A percentile compares a stretch with the other conserved stretches of the same genome.
phyloP scores from a whole-genome alignment of 1,140 invertebrate species.

The Trichogramma pretiosum region DNA sequence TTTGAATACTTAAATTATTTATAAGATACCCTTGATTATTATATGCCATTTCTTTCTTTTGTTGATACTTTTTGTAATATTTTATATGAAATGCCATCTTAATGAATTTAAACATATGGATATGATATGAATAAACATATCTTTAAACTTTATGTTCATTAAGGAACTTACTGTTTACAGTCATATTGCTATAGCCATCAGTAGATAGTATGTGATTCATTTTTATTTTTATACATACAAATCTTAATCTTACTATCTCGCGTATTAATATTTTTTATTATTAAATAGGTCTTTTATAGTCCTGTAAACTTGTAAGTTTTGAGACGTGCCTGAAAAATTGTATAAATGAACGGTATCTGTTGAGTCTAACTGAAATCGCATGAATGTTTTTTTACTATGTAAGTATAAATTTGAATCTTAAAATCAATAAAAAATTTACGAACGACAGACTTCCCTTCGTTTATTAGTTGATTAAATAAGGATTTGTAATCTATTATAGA shows the following conservation, averaged over 20 bases:
- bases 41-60: constrained; percentile 5
- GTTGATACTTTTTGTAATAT: constrained; percentile 12
- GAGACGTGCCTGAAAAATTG: constrained; percentile 1
- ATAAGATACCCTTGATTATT: constrained; percentile 1
- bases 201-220: constrained; percentile 1
- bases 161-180: constrained; percentile 1
- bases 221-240: constrained; percentile 13
- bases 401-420: constrained; percentile 1
- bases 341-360: constrained; percentile 6
- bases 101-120: not conserved
- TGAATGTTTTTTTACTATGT: constrained; percentile 10
- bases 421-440: not conserved
- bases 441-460: constrained; percentile 6
- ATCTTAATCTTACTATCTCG: no score
- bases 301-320: not conserved
- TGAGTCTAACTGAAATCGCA: constrained; percentile 10
- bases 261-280: constrained; percentile 11
- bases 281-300: constrained; percentile 1
- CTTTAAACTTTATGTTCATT: constrained; percentile 7
- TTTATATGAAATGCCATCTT: constrained; percentile 9
- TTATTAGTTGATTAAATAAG: not conserved
- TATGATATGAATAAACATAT: not conserved
- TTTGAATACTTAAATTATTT: not conserved
- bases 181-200: constrained; percentile 4
- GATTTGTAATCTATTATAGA: constrained; percentile 7